These are phyloP conservation scores for Lepidocolaptes lacrymiger DNA, from an alignment of 2,797 vertebrate species.

Conservation along the genomic window DNA sequence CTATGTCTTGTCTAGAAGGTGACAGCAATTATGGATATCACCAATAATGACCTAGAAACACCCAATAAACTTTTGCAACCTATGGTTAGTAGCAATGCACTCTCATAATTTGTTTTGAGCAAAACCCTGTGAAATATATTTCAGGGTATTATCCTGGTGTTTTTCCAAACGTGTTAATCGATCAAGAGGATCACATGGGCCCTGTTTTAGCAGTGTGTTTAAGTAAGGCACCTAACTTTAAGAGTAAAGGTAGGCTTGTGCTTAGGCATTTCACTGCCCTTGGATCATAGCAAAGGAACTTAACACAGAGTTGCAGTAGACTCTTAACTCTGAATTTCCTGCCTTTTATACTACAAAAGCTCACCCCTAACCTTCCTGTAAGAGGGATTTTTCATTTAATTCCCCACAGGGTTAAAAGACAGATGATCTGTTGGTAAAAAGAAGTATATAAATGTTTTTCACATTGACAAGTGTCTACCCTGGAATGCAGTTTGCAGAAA, in stretches of 20 bases:
- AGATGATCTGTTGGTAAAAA: constrained; percentile 26
- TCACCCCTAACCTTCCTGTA: constrained; percentile 39
- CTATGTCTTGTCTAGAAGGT: background rate
- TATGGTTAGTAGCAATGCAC: background rate
- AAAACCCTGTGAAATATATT: background rate
- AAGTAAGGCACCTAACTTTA: background rate
- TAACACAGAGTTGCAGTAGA: background rate
- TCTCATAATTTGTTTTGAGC: background rate
- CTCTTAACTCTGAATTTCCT: constrained; percentile 36
- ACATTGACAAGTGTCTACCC: background rate
- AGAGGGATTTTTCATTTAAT: constrained; percentile 12
- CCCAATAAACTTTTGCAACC: background rate
- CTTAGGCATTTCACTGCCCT: background rate
- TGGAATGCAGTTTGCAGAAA: constrained; percentile 45
- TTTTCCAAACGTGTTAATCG: background rate
- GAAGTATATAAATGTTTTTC: constrained; percentile 22
- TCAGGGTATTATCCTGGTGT: background rate
- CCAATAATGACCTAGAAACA: background rate
- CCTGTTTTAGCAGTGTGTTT: background rate
- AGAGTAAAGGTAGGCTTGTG: background rate
- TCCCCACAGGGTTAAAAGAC: constrained; percentile 31
- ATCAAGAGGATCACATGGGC: background rate
- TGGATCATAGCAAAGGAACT: background rate
- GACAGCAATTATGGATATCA: background rate
- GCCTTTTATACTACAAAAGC: constrained; percentile 23